Evolutionary conservation across 2,797 vertebrate genomes (phyloP), one percentile per base, ranked within the genome.

Genomic region (Phaenicophaeus curvirostris): DNA sequence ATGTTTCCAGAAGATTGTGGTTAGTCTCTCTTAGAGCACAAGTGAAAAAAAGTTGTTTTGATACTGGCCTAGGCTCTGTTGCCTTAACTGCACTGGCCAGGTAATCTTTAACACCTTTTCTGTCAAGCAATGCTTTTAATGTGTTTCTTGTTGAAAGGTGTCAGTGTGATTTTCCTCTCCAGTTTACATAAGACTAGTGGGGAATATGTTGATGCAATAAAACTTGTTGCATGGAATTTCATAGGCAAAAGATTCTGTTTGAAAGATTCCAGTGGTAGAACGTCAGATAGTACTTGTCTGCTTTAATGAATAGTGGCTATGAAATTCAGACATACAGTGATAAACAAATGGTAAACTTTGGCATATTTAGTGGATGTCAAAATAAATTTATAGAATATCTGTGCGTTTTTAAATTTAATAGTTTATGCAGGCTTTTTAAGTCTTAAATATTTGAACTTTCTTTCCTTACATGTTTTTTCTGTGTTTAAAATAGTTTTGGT

Each of bases 1-100:
- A 25, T 83, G 9, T 72, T 95, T 83, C 84, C 89, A 58, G 62
- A 62, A 80, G 72, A 44, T n/a, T 78, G 58, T 55, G 11, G 13
- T 76, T 87, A 78, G 78, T 92, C 9, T 87, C 8, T 91, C 13
- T 55, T 53, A 69, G 25, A n/a, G 28, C n/a, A 61, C 39, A 79
- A 78, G 54, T 46, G 39, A 63, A 83, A 92, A 85, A 31, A 9
- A 75, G 25, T 87, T 89, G 14, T 41, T 89, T 89, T 89, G 68
- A 17, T 84, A 37, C 5, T 87, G 65, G 9, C 20, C 15, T 76
- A 27, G 67, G 7, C 33, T 78, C 42, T 73, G 0, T 67, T 95
- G 57, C 33, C 35, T 31, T 78, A 42, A 39, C n/a, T 81, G 41
- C 18, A 8, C 18, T 53, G 66, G 18, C 17, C 51, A 57, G 72